These are phyloP conservation scores for Hylaeus volcanicus DNA, from an alignment of 1,140 invertebrate species.

Conservation along the genomic window DNA sequence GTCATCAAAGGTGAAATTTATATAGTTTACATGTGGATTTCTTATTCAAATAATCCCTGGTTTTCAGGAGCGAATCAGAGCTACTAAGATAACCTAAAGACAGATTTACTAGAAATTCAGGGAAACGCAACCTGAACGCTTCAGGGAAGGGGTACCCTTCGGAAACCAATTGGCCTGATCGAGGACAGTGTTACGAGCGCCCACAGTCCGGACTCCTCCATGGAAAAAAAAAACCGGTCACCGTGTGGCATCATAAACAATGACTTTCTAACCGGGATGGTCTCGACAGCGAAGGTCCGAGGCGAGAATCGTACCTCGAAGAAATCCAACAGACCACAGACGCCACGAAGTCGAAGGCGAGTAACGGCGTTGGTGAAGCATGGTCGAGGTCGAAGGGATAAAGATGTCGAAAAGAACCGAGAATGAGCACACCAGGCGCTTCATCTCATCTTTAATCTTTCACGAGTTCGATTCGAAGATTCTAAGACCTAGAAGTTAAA, in stretches of 20 bases:
- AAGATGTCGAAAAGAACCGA: not conserved
- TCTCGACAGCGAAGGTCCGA: not conserved
- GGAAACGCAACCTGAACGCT: not conserved
- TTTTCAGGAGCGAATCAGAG: no score
- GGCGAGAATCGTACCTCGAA: conserved; percentile 18
- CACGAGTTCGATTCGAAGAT: not conserved
- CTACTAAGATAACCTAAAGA: no score
- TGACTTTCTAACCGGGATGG: conserved; percentile 64
- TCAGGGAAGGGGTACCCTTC: not conserved
- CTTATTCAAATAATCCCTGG: no score
- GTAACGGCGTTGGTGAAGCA: conserved; percentile 23
- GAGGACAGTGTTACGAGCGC: not conserved
- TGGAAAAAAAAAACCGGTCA: conserved; percentile 49
- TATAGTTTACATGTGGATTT: no score
- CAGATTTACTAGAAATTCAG: no score
- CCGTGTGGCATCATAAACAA: conserved; percentile 61
- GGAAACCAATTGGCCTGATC: conserved; percentile 20
- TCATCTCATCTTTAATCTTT: not conserved
- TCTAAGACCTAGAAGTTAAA: no score
- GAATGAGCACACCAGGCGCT: not conserved
- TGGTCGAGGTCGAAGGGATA: not conserved
- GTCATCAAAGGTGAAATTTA: no score
- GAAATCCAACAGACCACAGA: conserved; percentile 13
- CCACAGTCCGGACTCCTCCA: not conserved
- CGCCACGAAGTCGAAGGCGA: not conserved